phyloP scores from a whole-genome alignment of 2,888 invertebrate genomes.

The Macrophya annulata region DNA sequence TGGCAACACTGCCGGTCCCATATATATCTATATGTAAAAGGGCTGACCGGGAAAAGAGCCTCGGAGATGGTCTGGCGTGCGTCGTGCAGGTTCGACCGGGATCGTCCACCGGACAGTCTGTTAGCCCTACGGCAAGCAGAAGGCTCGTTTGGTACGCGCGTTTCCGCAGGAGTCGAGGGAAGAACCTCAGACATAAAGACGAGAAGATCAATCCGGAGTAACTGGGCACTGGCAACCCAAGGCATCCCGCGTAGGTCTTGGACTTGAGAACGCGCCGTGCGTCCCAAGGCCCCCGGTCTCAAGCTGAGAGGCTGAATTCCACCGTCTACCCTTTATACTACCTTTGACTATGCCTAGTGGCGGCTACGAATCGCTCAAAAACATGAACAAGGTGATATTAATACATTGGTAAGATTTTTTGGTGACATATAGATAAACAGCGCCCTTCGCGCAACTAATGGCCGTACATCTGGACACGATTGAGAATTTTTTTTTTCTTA shows the following conservation, averaged over 20 bases:
- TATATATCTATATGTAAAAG: constrained; percentile 15
- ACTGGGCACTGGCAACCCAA: constrained; percentile 32
- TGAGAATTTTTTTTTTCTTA: too few species aligned
- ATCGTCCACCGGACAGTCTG: constrained; percentile 49
- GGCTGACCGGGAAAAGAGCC: constrained; percentile 43
- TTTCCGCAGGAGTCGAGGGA: constrained; percentile 46
- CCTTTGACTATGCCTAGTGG: constrained; percentile 73
- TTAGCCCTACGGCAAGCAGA: constrained; percentile 52
- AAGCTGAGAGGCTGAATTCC: constrained; percentile 77
- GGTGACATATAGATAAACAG: not conserved
- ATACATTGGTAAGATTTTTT: not conserved
- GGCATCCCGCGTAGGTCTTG: constrained; percentile 52
- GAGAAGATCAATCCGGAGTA: constrained; percentile 52
- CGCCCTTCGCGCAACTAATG: not conserved
- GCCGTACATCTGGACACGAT: not conserved
- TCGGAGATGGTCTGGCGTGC: constrained; percentile 51
- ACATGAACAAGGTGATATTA: constrained; percentile 60
- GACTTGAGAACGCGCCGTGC: constrained; percentile 51
- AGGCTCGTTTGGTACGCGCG: constrained; percentile 49
- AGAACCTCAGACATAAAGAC: constrained; percentile 23
- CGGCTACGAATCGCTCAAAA: constrained; percentile 71
- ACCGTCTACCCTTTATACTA: constrained; percentile 75
- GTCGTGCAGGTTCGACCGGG: constrained; percentile 33
- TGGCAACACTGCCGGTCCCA: constrained; percentile 40
- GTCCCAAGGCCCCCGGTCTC: constrained; percentile 67